Evolutionary conservation across 2,113 vertebrate genomes (phyloP).

Genomic region (Nettapus auritus): DNA sequence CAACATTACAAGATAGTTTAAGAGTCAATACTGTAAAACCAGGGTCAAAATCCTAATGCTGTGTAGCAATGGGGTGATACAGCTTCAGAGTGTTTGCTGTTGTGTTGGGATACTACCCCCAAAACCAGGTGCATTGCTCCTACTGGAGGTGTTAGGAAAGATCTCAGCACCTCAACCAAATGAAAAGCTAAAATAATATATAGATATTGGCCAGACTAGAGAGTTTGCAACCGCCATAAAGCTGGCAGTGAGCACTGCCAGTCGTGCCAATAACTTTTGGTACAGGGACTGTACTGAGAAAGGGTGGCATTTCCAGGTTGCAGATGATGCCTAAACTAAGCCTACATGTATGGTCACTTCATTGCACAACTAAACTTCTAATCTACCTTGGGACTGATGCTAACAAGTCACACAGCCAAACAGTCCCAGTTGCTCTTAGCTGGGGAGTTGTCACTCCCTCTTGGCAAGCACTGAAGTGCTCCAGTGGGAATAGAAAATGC

Average conservation of each 20-base stretch:
- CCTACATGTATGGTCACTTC: not conserved
- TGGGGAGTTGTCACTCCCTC: not conserved
- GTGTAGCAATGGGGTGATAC: not conserved
- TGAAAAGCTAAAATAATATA: rapidly evolving
- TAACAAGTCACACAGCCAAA: not conserved
- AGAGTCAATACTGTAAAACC: not conserved
- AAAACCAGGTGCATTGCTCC: not conserved
- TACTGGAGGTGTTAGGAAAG: not conserved
- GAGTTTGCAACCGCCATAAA: not conserved
- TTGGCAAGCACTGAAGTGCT: not conserved
- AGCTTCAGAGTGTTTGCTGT: not conserved
- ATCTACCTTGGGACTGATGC: not conserved
- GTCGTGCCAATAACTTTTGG: not conserved
- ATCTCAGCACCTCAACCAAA: not conserved
- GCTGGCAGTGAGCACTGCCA: not conserved
- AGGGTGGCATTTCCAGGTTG: not conserved
- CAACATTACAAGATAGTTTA: not conserved
- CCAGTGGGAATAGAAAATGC: not conserved
- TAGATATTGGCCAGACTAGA: not conserved
- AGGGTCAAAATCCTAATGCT: not conserved
- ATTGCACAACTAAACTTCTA: not conserved
- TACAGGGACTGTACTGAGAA: not conserved
- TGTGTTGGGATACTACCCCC: not conserved
- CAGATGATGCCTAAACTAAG: not conserved
- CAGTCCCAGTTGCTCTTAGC: not conserved